Conservation (phyloP, 92 coral and sea anemone species). For the Epizoanthus stellaris region DNA sequence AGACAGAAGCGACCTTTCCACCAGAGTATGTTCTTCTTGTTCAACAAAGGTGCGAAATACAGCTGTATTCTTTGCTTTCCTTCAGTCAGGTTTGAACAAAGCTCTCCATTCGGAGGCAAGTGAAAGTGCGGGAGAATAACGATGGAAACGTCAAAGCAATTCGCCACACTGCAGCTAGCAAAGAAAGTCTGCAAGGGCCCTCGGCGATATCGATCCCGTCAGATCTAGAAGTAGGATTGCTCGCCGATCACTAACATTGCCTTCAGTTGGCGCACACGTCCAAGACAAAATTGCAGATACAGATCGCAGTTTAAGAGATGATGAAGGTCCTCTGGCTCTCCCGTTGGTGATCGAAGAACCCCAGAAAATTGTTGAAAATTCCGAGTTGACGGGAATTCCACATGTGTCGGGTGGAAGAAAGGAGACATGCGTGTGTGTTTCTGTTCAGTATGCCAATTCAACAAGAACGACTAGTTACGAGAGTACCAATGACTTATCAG, state of each 20-base stretch:
- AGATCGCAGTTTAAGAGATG: not conserved
- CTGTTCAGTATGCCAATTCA: not conserved
- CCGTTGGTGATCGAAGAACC: not conserved
- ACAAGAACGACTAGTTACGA: not conserved
- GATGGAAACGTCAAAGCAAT: no score
- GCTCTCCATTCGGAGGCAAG: no score
- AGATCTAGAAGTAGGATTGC: not conserved
- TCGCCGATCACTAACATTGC: conserved; percentile 11
- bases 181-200: no score
- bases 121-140: no score
- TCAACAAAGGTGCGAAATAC: no score
- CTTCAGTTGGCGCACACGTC: not conserved
- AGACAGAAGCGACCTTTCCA: no score
- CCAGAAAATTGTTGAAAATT: not conserved
- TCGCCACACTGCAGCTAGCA: no score
- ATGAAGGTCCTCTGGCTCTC: not conserved
- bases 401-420: not conserved
- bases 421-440: not conserved
- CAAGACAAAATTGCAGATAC: not conserved
- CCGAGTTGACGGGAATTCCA: no score
- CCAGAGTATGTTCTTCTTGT: no score
- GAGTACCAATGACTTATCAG: conserved; percentile 3
- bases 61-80: no score
- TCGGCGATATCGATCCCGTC: no score
- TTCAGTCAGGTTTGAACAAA: no score